Percentiles rank a stretch among this genome's conserved stretches.
Evolutionary conservation across 2,113 vertebrate species (phyloP).

Genomic region (Phainopepla nitens): DNA sequence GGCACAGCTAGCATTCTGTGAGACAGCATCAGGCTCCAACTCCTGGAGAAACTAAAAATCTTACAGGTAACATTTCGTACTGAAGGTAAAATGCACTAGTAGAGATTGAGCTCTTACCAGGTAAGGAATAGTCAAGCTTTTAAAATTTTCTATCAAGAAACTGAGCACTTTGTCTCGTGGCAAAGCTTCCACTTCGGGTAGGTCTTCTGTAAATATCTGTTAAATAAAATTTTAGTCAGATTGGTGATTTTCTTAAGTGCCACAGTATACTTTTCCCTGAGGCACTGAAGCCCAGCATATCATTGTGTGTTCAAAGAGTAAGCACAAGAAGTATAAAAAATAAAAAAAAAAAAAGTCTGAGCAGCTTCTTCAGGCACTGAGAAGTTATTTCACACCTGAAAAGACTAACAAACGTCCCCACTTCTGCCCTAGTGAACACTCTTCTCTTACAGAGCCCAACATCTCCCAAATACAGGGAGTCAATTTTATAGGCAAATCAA

Average conservation of each 20-base stretch:
- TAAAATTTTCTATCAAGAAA: constrained; percentile 92
- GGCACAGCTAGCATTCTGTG: neutral
- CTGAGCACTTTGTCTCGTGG: constrained; percentile 86
- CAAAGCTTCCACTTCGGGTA: constrained; percentile 90
- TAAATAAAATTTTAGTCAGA: constrained; percentile 1
- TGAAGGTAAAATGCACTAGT: neutral
- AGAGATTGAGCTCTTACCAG: constrained; percentile 72
- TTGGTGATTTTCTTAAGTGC: neutral
- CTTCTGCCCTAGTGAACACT: neutral
- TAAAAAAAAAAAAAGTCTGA: neutral
- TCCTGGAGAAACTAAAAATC: neutral
- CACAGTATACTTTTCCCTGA: neutral
- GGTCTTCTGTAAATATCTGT: constrained; percentile 98
- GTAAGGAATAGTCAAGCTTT: constrained; percentile 90
- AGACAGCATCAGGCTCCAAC: neutral
- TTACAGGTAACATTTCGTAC: neutral
- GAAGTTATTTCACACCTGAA: neutral
- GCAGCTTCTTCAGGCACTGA: neutral
- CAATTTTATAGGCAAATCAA: neutral
- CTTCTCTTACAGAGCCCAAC: neutral
- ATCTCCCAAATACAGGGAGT: neutral
- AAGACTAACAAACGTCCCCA: neutral
- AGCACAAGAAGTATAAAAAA: neutral
- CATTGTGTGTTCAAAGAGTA: neutral
- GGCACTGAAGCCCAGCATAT: neutral